Evolutionary conservation across 2,888 invertebrate genomes (phyloP), one percentile per base, ranked within the genome.

Genomic region (Deilephila porcellus): DNA sequence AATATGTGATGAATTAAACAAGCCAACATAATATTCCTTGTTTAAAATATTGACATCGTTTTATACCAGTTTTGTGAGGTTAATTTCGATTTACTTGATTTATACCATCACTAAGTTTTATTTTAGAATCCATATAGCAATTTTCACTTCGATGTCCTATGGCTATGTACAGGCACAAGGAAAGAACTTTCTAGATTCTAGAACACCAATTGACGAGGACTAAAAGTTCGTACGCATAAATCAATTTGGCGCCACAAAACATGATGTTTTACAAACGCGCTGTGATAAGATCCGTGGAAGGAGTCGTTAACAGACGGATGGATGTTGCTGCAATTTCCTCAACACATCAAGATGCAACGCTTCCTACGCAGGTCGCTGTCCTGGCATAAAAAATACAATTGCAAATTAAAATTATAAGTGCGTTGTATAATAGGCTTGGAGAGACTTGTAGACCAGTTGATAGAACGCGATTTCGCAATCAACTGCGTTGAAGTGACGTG

Each of bases 271-370:
- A 67, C 52, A 52, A 25, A 52, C 25, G 20, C 37, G 45, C 14
- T 19, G 14, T 52, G 67, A 67, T 52, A 67, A 52, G 67, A 52
- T 67, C 67, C 6, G 45, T 52, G 25, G 25, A 25, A 67, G 67
- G 64, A 64, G 45, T 52, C 45, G 25, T 67, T 67, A 67, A 52
- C 67, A 67, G 3, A 25, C 74, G 81, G 78, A 78, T 72, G 25
- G 25, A 20, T 52, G 67, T 34, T 63, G 63, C 14, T 29, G 67
- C 67, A 67, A 75, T 75, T 67, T 76, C 75, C 74, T 67, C 25
- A 17, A 45, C 25, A 67, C 17, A 17, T 52, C 56, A 56, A 56
- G 52, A 67, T 67, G 37, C 64, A 64, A 67, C 17, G 25, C 17
- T 67, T 67, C 67, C 67, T 45, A 67, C 17, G 67, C 64, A 14